Evolutionary conservation across 2,888 invertebrate genomes (phyloP).

Genomic region (Drosophila heteroneura): DNA sequence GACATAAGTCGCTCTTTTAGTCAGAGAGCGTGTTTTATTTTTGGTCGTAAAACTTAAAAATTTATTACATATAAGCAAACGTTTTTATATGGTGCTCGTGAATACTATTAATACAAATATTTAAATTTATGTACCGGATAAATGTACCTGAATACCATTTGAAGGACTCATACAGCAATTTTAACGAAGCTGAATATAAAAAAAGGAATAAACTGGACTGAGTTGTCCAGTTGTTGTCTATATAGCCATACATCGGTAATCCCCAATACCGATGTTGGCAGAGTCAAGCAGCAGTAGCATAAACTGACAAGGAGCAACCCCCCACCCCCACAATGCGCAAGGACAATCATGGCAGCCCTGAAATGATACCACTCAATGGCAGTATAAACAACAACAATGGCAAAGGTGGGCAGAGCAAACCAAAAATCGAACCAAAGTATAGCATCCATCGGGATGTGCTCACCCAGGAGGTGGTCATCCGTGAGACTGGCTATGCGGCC

Average conservation of each 20-base stretch:
- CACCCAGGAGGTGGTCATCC: slow-evolving; percentile 83
- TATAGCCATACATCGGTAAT: neutral
- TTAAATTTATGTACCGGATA: neutral
- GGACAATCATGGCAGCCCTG: slow-evolving; percentile 66
- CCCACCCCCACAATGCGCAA: slow-evolving; percentile 67
- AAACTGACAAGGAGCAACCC: neutral
- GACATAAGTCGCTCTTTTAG: neutral
- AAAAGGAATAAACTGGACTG: neutral
- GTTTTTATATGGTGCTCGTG: neutral
- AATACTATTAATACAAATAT: neutral
- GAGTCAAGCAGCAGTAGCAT: slow-evolving; percentile 15
- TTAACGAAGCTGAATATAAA: neutral
- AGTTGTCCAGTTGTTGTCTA: neutral
- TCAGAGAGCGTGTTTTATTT: neutral
- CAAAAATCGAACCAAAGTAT: slow-evolving; percentile 81
- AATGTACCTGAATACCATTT: neutral
- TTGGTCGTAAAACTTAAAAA: neutral
- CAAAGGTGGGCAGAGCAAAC: slow-evolving; percentile 64
- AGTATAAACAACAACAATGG: slow-evolving; percentile 55
- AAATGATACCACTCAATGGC: slow-evolving; percentile 78
- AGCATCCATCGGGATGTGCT: slow-evolving; percentile 83
- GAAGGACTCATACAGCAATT: neutral
- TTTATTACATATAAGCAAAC: neutral
- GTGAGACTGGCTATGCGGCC: slow-evolving; percentile 83
- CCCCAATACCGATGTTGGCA: slow-evolving; percentile 63